These are phyloP conservation scores for Mixornis gularis DNA, from an alignment of 2,113 vertebrate genomes.

Conservation along the genomic window DNA sequence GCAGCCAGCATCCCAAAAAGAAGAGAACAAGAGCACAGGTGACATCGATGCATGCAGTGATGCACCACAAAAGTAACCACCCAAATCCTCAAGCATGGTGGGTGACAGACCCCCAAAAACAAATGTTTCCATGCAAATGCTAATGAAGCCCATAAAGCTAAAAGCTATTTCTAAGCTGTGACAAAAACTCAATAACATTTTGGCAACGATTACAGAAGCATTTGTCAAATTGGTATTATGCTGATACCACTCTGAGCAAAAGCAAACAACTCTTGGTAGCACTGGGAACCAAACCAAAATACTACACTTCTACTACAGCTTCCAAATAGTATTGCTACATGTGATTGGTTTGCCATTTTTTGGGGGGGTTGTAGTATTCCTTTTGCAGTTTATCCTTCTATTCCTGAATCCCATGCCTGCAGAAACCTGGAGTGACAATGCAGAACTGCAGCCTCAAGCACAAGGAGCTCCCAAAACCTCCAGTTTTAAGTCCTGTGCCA, in stretches of 20 bases:
- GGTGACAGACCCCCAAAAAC: rapidly evolving
- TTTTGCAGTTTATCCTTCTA: background rate
- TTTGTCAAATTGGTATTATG: background rate
- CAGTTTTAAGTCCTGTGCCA: background rate
- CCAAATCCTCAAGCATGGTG: background rate
- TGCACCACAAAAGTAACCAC: rapidly evolving
- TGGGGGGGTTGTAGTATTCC: rapidly evolving
- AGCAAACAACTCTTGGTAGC: background rate
- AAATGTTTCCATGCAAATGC: rapidly evolving
- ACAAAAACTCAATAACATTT: background rate
- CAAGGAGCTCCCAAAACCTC: background rate
- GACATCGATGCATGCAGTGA: background rate
- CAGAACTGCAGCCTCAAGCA: background rate
- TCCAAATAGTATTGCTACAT: background rate
- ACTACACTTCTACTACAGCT: background rate
- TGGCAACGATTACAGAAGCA: background rate
- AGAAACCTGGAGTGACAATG: background rate
- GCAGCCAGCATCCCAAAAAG: background rate
- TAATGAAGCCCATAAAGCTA: background rate
- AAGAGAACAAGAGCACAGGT: background rate
- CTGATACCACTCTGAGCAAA: background rate
- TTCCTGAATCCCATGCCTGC: background rate
- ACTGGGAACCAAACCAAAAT: background rate
- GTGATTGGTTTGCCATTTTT: background rate
- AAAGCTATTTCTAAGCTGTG: background rate